Conservation (phyloP, 1,140 invertebrate species). For the Cryptotermes secundus region DNA sequence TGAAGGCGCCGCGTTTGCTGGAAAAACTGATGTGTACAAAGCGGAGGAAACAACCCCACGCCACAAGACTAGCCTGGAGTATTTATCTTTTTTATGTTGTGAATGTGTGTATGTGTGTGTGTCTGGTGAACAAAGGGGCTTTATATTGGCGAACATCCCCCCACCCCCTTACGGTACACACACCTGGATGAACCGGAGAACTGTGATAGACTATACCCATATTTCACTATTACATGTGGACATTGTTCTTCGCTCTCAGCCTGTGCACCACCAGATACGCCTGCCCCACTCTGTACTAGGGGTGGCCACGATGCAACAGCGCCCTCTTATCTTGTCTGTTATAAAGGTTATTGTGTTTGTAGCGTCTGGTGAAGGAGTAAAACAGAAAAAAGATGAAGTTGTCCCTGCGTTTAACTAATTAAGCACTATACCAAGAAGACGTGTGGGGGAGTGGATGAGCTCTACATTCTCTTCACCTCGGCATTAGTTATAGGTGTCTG, state of each 20-base stretch:
- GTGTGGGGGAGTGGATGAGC: too few species aligned
- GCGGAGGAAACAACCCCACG: not conserved
- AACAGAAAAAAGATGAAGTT: too few species aligned
- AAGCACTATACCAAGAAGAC: too few species aligned
- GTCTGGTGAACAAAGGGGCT: not conserved
- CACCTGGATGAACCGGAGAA: not conserved
- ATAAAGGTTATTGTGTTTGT: too few species aligned
- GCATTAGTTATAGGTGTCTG: too few species aligned
- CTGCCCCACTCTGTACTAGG: not conserved
- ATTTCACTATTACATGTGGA: conserved; percentile 25
- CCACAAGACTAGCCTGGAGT: not conserved
- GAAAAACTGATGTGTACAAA: conserved; percentile 5
- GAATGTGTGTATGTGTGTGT: not conserved
- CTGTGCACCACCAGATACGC: not conserved
- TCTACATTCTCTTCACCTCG: too few species aligned
- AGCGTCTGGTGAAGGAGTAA: too few species aligned
- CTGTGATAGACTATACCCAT: not conserved
- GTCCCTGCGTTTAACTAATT: too few species aligned
- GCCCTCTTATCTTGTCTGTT: too few species aligned
- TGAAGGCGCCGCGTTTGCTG: not conserved
- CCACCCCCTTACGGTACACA: conserved; percentile 11
- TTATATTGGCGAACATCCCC: not conserved
- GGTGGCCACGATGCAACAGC: not conserved
- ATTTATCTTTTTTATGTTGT: conserved; percentile 20
- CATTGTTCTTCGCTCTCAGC: conserved; percentile 19